Conservation (phyloP, 2,888 invertebrate species). For the Rugalucina vietnamica region DNA sequence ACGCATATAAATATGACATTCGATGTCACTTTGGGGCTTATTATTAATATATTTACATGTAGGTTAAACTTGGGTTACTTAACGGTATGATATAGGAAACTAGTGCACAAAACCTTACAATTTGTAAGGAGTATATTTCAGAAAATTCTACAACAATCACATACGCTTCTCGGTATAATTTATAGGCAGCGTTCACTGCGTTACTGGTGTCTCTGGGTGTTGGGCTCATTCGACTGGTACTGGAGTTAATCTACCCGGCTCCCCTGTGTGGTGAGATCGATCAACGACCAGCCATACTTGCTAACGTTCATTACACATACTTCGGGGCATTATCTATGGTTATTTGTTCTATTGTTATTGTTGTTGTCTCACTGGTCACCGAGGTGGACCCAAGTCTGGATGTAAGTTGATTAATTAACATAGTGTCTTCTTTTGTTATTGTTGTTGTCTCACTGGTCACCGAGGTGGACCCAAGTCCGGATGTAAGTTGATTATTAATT, state of each 20-base stretch:
- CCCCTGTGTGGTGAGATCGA: constrained; percentile 82
- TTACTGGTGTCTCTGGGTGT: constrained; percentile 80
- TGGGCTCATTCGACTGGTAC: constrained; percentile 81
- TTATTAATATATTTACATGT: too few species aligned
- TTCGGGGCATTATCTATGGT: constrained; percentile 46
- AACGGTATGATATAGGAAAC: too few species aligned
- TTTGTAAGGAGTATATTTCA: too few species aligned
- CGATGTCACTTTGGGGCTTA: too few species aligned
- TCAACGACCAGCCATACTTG: constrained; percentile 69
- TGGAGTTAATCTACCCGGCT: constrained; percentile 81
- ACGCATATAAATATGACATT: too few species aligned
- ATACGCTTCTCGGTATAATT: too few species aligned
- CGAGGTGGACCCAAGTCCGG: not conserved
- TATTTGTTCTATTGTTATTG: not conserved
- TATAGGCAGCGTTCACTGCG: constrained; percentile 83
- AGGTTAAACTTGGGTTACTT: too few species aligned
- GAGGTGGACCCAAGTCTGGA: not conserved
- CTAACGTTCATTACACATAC: constrained; percentile 61
- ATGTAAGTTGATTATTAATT: too few species aligned
- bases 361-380: not conserved
- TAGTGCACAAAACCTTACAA: too few species aligned
- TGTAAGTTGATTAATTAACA: too few species aligned
- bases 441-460: not conserved
- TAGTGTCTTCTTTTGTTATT: not conserved
- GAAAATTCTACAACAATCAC: too few species aligned